Conservation (phyloP, 2,797 vertebrate species). For the Characodon lateralis region DNA sequence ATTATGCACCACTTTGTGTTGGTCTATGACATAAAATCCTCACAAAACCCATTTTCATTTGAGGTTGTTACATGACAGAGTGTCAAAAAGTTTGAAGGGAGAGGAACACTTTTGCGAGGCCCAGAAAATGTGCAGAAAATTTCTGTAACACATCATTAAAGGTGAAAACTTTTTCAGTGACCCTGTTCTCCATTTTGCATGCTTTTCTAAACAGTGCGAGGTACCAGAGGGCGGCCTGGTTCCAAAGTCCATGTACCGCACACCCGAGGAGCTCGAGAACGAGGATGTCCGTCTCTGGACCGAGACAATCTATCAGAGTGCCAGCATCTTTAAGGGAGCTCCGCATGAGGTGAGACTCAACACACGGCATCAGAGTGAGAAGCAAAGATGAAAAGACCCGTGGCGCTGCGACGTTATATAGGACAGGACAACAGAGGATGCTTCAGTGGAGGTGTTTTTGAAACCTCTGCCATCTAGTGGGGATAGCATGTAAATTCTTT, state of each 20-base stretch:
- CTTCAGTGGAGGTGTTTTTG: background rate
- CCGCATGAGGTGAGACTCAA: conserved; percentile 89
- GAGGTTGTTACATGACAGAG: background rate
- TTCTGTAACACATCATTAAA: conserved; percentile 2
- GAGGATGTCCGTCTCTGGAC: conserved; percentile 96
- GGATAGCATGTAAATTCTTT: background rate
- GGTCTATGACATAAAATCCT: background rate
- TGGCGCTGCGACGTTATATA: conserved; percentile 8
- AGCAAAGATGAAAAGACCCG: background rate
- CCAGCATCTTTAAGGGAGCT: conserved; percentile 96
- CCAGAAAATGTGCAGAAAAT: background rate
- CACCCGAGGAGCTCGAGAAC: conserved; percentile 93
- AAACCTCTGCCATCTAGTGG: conserved; percentile 66
- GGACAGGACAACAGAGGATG: conserved; percentile 16
- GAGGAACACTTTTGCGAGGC: background rate
- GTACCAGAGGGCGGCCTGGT: conserved; percentile 97
- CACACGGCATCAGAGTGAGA: background rate
- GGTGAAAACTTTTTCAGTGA: conserved; percentile 22
- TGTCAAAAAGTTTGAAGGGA: background rate
- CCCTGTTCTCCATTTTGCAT: conserved; percentile 9
- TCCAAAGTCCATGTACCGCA: conserved; percentile 96
- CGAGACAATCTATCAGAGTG: conserved; percentile 98
- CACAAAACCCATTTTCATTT: background rate
- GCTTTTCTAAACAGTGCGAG: conserved; percentile 84
- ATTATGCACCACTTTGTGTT: background rate